Evolutionary conservation across 92 coral and sea anemone species (phyloP), one percentile per base, ranked within the genome.

Genomic region (Porites evermanni): DNA sequence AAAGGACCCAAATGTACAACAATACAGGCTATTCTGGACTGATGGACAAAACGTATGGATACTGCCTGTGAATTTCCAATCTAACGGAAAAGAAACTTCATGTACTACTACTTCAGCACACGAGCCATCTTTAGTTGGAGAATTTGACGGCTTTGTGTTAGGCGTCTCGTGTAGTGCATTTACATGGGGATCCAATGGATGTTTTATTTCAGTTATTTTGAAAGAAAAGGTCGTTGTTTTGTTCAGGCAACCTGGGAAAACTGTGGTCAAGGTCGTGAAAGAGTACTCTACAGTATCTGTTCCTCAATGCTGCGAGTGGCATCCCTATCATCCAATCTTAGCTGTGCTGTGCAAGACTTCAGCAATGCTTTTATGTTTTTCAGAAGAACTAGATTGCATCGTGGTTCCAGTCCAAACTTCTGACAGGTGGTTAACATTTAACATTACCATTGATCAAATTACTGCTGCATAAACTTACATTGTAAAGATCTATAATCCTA

Each of bases 21-120:
- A 51, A 19, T 67, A 72, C 7, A 80, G 74, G 53, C 73, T 83
- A 63, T 53, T 67, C 9, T 83, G 80, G 87, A 73, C 87, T 8
- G 87, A 83, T 74, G 87, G 87, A 74, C 73, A 74, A 63, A 61
- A 3, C 12, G 80, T 83, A 6, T 83, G 87, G 87, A 14, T 83
- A 32, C 64, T 64, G 52, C 53, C 73, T 11, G 26, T 83, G 52
- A 23, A 74, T 21, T 50, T 83, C 29, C 16, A 52, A 3, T 52
- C 8, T 52, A 17, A 74, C 21, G 4, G 79, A 52, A 18, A 63
- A 63, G 65, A 51, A 56, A 16, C n/a, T 67, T 14, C 20, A 19
- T 29, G 21, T 63, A 21, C 29, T 56, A 77, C 21, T 4, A 38
- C 47, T 4, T 38, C 47, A 38, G 53, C 73, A 14, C 61, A 24